Evolutionary conservation across 2,113 vertebrate species (phyloP), one percentile per base, ranked within the genome.

Genomic region (Oncorhynchus clarkii): DNA sequence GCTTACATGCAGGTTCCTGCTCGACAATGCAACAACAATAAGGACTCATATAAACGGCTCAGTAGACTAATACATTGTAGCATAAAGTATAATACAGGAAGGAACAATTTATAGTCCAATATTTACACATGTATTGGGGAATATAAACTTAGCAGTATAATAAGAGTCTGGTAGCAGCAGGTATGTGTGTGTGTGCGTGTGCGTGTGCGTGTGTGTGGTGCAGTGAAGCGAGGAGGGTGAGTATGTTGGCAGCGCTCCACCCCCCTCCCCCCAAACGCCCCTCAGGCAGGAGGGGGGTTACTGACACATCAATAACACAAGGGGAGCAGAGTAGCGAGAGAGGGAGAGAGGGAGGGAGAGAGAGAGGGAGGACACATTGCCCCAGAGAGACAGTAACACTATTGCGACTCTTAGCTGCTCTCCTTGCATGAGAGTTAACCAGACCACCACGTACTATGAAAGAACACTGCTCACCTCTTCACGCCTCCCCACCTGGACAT

Each of bases 231-330:
- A 1, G 3, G 0, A 67, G 34, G n/a, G 59, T 48, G n/a, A 24
- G 45, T 54, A 3, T 9, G 68, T 62, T 2, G 51, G 20, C 39
- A 6, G 14, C 20, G 3, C 31, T 67, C 45, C 8, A 14, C 60
- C 39, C 39, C 39, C 9, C 2, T 11, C 77, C 29, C 29, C n/a
- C 62, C 9, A n/a, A 74, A 67, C 31, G 2, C 45, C 62, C 39
- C 7, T n/a, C 59, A 64, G 57, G 22, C 9, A 11, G 20, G 13
- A 57, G 69, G 65, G 74, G n/a, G 8, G 67, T 80, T 78, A 75
- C 68, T 71, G 78, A 75, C 73, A 66, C 60, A 79, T 76, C 80
- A 87, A 86, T 86, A 84, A 82, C 81, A 88, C 88, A 87, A 83
- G 83, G 85, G 80, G 82, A 78, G 79, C 78, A 39, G 70, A 84